These are phyloP conservation scores for Jacana jacana DNA, from an alignment of 2,113 vertebrate species.

Conservation along the genomic window DNA sequence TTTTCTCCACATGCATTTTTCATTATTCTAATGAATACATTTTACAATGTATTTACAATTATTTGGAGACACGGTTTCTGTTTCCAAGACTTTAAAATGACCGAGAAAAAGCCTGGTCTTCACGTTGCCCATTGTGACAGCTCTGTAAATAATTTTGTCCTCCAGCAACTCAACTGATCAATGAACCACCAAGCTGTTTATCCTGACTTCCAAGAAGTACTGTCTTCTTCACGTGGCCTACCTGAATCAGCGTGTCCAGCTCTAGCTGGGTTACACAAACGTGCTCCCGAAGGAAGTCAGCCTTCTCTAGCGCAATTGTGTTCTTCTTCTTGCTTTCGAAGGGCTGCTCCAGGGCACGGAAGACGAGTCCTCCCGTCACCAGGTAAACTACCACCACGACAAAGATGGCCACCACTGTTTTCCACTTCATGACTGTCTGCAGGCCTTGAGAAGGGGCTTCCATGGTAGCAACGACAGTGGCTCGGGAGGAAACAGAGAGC, in stretches of 20 bases:
- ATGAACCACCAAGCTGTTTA: neutral
- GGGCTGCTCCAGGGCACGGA: constrained; percentile 90
- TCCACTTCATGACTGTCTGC: constrained; percentile 97
- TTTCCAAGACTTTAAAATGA: neutral
- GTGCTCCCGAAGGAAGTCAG: constrained; percentile 86
- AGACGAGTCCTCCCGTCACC: constrained; percentile 88
- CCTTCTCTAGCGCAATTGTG: constrained; percentile 88
- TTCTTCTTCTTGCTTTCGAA: constrained; percentile 91
- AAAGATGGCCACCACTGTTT: constrained; percentile 93
- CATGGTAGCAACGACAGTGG: constrained; percentile 89
- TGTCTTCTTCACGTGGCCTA: constrained; percentile 19
- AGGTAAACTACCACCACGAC: constrained; percentile 92
- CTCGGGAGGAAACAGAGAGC: constrained; percentile 84
- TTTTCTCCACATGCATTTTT: neutral
- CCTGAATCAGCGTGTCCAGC: constrained; percentile 91
- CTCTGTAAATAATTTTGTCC: neutral
- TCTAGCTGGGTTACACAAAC: constrained; percentile 85
- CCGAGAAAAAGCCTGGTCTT: neutral
- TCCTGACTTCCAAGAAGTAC: neutral
- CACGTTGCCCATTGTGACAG: neutral
- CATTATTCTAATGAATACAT: neutral
- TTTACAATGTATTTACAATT: neutral
- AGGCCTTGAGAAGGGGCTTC: constrained; percentile 80
- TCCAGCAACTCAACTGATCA: neutral
- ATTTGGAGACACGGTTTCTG: neutral